Conservation (phyloP, 2,888 invertebrate genomes). For the Argyra leucocephala region DNA sequence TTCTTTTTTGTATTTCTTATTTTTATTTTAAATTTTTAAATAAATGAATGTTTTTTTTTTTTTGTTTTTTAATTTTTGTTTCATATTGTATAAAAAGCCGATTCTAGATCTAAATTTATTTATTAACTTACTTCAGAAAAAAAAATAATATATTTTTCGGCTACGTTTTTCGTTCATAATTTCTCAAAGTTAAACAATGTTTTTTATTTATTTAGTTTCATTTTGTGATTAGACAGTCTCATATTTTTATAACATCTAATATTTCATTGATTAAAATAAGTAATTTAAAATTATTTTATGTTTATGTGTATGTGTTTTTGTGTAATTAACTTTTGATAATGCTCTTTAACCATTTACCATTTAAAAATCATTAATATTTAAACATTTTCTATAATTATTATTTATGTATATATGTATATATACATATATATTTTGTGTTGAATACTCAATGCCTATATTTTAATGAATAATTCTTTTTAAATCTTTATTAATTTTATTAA, state of each 20-base stretch:
- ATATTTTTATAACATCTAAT: not conserved
- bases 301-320: not conserved
- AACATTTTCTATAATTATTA: no score
- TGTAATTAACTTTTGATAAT: not conserved
- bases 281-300: not conserved
- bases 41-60: not conserved
- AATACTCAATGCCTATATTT: no score
- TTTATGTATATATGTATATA: no score
- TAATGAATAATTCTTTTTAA: no score
- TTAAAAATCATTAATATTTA: no score
- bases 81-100: not conserved
- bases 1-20: not conserved
- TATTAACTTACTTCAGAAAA: no score
- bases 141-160: not conserved
- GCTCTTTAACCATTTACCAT: not conserved
- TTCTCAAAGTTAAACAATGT: not conserved
- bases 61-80: not conserved
- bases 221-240: constrained; percentile 6
- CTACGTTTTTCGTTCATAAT: not conserved
- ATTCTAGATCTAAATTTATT: not conserved
- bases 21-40: not conserved
- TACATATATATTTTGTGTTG: no score
- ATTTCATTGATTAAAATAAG: not conserved
- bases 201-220: not conserved
- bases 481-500: no score